Base-by-base conservation (phyloP, 2,113 vertebrate genomes). In the Rattus norvegicus region DNA sequence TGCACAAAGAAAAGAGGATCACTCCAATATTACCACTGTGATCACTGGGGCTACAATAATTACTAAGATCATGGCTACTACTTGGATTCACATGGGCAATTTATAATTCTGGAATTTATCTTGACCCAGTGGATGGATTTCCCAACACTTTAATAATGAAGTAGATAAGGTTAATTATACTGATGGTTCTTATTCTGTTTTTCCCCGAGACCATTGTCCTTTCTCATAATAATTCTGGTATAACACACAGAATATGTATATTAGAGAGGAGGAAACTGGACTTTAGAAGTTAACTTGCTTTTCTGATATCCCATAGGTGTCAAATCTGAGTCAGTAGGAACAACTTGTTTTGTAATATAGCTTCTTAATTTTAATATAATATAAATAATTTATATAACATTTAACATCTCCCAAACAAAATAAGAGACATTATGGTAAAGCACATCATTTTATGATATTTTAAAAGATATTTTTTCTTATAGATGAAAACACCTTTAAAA, bases 351-450 rank as follows among this genome's bases (percentile, higher is more conserved):
- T 97, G 91, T 96, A 98, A 94, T 65, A 83, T 97, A 95, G 95
- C 75, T 97, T 97, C 97, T 98, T 98, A 97, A 97, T 98, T 98
- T 97, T 98, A 97, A 96, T 97, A 97, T 92, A 97, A 97, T 95
- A 75, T 43, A 98, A 97, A 97, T 92, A 97, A 97, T 95, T 95
- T 86, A 52, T 1, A 8, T 11, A 69, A 6, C 19, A 65, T 98
- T 97, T 98, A 97, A 95, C 97, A 96, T 92, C 97, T 89, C 97
- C 97, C 97, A 98, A 98, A 96, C 98, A 98, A 98, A 85, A 98
- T 96, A 97, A 98, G 13, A 98, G 83, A 83, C 56, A 95, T 85
- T 92, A 91, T 93, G 90, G 3, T 92, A 97, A 95, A 95, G 33
- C 1, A 49, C 1, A 72, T 61, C 5, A 52, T 75, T 87, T 77